A percentile compares a stretch with the other conserved stretches of the same genome.
phyloP scores from a whole-genome alignment of 2,113 vertebrate species.

The Fulmarus glacialis region DNA sequence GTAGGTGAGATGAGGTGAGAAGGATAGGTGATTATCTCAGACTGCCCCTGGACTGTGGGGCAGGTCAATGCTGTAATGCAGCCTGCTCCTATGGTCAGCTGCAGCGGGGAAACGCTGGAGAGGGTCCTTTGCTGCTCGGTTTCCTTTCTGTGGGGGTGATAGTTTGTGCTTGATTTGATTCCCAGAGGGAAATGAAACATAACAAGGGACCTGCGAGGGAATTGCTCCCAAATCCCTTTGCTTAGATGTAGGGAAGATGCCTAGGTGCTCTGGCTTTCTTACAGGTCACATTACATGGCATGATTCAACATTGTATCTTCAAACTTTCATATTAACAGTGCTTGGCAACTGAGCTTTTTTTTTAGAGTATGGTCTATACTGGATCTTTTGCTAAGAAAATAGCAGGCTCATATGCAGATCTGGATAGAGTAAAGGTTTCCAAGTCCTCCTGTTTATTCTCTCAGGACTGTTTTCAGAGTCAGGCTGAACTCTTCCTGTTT shows the following conservation, averaged over 20 bases:
- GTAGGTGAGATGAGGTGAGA: neutral
- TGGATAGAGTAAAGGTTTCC: neutral
- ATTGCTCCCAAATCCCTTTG: neutral
- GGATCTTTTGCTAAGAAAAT: neutral
- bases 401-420: neutral
- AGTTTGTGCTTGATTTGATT: neutral
- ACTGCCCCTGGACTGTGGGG: accelerated
- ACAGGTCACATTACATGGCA: neutral
- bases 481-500: neutral
- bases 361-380: neutral
- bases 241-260: neutral
- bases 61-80: neutral
- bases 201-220: neutral
- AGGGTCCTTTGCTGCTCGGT: accelerated
- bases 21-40: neutral
- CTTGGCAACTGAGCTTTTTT: neutral
- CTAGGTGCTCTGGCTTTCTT: neutral
- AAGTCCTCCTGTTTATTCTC: neutral
- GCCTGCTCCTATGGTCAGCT: accelerated
- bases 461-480: neutral
- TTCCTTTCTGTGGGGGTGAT: neutral
- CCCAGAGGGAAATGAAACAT: neutral
- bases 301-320: neutral
- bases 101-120: accelerated
- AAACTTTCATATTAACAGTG: neutral